Evolutionary conservation across 2,113 vertebrate genomes (phyloP), one percentile per base, ranked within the genome.

Genomic region (Phasianus colchicus): DNA sequence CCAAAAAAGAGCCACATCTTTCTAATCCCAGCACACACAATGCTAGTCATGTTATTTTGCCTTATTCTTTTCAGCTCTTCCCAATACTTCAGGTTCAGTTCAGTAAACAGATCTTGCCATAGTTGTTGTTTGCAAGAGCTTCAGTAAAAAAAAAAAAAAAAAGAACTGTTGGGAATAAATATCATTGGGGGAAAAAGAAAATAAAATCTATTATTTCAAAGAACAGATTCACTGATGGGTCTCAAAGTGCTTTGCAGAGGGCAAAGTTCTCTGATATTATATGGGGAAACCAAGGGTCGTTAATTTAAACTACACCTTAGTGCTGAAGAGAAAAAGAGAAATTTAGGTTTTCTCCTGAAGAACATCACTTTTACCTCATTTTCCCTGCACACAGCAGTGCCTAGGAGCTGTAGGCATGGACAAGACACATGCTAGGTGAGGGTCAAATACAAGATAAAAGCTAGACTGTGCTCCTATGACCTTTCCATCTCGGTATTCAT

Each of bases 371-470:
- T 76, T 69, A n/a, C 80, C 48, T 91, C 50, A 29, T 89, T 80
- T 88, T 24, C 7, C 16, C 61, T 60, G 55, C 50, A 38, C 38
- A 32, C 30, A 89, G 30, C 32, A 66, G 17, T 66, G 34, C 47
- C 64, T 80, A 8, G 75, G 86, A 80, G 82, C 29, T 82, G 43
- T 42, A 75, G 69, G 65, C 25, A 54, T 32, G 61, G 54, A 29
- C 38, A 38, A 87, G 66, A 10, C 27, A 13, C 65, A n/a, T 38
- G 42, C 36, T 64, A 69, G 61, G 36, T 30, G 40, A 88, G 86
- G 47, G 79, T 86, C 67, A 80, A 83, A 83, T 54, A 67, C 32
- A 24, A 74, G 76, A 75, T n/a, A 79, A 88, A 95, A 86, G 45
- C 52, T 72, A 57, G 10, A 43, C n/a, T 61, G 57, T 60, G 70